These are phyloP conservation scores for Gavialis gangeticus DNA, from an alignment of 2,113 vertebrate species.

Conservation along the genomic window DNA sequence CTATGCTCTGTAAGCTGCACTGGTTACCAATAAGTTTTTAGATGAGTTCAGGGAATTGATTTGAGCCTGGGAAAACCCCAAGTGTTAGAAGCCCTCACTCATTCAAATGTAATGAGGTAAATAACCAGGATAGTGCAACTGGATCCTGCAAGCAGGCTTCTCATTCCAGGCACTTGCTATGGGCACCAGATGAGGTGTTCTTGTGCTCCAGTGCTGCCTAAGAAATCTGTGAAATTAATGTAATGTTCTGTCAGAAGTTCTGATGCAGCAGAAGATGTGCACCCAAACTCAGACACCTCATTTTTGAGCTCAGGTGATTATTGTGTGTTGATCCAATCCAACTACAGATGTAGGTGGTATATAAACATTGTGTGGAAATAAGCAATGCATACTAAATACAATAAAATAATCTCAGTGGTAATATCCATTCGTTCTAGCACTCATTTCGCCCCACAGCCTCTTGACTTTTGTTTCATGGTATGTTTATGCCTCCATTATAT, in stretches of 20 bases:
- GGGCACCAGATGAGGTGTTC: background rate
- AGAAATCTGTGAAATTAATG: background rate
- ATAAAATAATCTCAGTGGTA: slow-evolving; percentile 2
- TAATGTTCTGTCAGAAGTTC: background rate
- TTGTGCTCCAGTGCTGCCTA: background rate
- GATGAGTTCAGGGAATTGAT: background rate
- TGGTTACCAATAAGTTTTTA: background rate
- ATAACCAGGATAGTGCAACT: background rate
- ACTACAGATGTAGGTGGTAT: background rate
- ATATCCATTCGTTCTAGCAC: background rate
- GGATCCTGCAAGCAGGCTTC: background rate
- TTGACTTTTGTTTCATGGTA: background rate
- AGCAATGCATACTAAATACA: background rate
- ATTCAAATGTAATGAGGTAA: background rate
- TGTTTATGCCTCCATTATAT: background rate
- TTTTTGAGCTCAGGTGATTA: background rate
- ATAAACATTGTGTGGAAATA: background rate
- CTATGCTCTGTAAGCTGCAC: background rate
- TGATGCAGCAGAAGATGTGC: background rate
- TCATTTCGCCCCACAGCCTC: background rate
- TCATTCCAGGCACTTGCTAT: background rate
- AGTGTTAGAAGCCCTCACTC: fast-evolving
- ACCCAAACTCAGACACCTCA: background rate
- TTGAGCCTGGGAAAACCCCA: background rate
- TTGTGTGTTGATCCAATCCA: background rate